Evolutionary conservation across 35 echinoderm and acorn worm genomes (phyloP), one percentile per base, ranked within the genome.

Genomic region (Anneissia japonica): DNA sequence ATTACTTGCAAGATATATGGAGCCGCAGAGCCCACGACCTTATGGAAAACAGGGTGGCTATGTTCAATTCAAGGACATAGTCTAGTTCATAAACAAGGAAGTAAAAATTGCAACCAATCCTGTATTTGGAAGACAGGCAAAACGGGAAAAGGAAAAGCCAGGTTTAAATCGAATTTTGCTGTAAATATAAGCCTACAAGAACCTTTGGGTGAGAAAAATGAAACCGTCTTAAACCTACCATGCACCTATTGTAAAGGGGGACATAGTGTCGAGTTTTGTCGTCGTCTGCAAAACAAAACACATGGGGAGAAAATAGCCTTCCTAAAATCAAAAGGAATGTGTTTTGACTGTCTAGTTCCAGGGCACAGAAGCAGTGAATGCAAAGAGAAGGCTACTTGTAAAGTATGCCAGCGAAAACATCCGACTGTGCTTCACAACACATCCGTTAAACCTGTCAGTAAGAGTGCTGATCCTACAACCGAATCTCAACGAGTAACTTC

Each of bases 351-450:
- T 33, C 79, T 88, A 0, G 72, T 34, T 29, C 34, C 10, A 23
- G 81, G 81, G 31, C 87, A 88, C 33, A 0, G 81, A 16, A 82
- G 77, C 33, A 81, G 74, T 73, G 79, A 81, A 13, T 88, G 87
- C 31, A 88, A 81, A 37, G 56, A 74, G 7, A 81, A 29, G 30
- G 37, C 73, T 21, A 32, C 39, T 41, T 88, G 77, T 38, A 31
- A 82, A 31, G 35, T 41, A 32, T 88, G 87, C 45, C 77, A 38
- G 78, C 81, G 82, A 32, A n/a, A 17, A 82, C 79, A 81, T 37
- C 87, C 55, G 0, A 88, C 87, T 11, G 77, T 88, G 21, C 78
- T 88, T 13, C 87, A 88, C 39, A 80, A 81, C 21, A 26, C 11
- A 13, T 10, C 31, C 43, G 77, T 19, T 17, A 80, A 81, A 55